phyloP scores from a whole-genome alignment of 2,113 vertebrate species.

The Megaceryle maxima region DNA sequence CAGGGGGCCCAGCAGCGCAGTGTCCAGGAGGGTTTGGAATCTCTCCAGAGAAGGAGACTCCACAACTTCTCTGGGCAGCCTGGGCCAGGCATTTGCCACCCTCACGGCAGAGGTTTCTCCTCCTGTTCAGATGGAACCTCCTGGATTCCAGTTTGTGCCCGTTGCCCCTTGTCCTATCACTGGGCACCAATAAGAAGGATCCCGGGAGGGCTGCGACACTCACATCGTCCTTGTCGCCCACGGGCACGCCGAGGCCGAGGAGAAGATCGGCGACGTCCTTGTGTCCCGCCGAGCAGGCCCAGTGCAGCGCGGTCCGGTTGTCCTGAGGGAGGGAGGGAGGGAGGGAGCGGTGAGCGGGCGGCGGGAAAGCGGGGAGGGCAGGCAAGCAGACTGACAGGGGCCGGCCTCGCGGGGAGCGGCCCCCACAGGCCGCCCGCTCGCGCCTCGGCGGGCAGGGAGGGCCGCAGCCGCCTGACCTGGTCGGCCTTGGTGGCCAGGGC shows the following conservation, averaged over 20 bases:
- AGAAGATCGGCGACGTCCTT: constrained; percentile 86
- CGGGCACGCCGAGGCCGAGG: constrained; percentile 85
- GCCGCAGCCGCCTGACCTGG: constrained; percentile 79
- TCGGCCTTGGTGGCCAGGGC: constrained; percentile 83
- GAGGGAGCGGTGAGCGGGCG: not conserved
- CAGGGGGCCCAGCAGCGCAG: not conserved
- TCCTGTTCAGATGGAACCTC: not conserved
- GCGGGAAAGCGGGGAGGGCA: too few species aligned
- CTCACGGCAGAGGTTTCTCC: not conserved
- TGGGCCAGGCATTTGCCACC: not conserved
- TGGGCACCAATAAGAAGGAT: not conserved
- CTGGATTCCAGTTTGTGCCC: not conserved
- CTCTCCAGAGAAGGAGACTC: not conserved
- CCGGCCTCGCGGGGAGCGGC: not conserved
- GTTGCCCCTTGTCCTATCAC: not conserved
- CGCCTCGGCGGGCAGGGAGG: too few species aligned
- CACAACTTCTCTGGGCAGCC: not conserved
- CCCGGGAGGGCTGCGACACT: constrained; percentile 35
- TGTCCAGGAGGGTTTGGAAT: not conserved
- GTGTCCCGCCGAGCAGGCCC: constrained; percentile 96
- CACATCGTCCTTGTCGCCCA: constrained; percentile 91
- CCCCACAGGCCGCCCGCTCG: not conserved
- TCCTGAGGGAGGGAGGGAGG: constrained; percentile 77
- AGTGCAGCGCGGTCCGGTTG: constrained; percentile 88
- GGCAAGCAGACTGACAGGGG: not conserved